Base-by-base conservation (phyloP, 2,797 vertebrate species). In the Tapera naevia region DNA sequence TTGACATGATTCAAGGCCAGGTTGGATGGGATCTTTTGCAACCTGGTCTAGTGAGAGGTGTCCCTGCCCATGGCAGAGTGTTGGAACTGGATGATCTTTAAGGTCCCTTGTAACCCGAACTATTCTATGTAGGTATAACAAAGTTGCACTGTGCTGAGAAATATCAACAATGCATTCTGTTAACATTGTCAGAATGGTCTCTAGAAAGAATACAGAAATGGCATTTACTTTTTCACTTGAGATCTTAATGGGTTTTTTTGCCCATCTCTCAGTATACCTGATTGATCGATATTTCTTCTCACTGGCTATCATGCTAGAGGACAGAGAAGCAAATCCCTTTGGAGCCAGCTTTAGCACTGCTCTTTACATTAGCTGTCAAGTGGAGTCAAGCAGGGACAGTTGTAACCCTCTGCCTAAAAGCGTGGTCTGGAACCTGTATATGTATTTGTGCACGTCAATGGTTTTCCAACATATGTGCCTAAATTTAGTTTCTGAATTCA, bases 401-500 rank as follows among this genome's bases (percentile, higher is more conserved):
- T 79, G 51, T 60, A 88, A 57, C 57, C 28, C 56, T 91, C 89
- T 94, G 89, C 83, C 73, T 88, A 17, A 64, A 91, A 94, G 74
- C 7, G 1, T 22, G 61, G 37, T 69, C 76, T 92, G 89, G 72
- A 91, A 91, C 91, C 43, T n/a, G 10, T 30, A 6, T n/a, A 19
- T 53, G 61, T 69, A 5, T 92, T 92, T 91, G 62, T 66, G 70
- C 56, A 54, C 7, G 4, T 88, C 86, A 69, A 91, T 76, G 89
- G 46, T 78, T 94, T 91, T 83, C 80, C 72, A 88, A 75, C 54
- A 69, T 69, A 91, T 14, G 57, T 84, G 45, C 80, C 85, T 94
- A 91, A 69, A 92, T 94, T 94, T 91, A 95, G 66, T 67, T 53
- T 78, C 54, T 80, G 89, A 88, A 86, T 81, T 92, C 32, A 60